A percentile compares a stretch with the other conserved stretches of the same genome.
Conservation (phyloP, 1,140 invertebrate genomes). For the Drosophila trapezifrons region DNA sequence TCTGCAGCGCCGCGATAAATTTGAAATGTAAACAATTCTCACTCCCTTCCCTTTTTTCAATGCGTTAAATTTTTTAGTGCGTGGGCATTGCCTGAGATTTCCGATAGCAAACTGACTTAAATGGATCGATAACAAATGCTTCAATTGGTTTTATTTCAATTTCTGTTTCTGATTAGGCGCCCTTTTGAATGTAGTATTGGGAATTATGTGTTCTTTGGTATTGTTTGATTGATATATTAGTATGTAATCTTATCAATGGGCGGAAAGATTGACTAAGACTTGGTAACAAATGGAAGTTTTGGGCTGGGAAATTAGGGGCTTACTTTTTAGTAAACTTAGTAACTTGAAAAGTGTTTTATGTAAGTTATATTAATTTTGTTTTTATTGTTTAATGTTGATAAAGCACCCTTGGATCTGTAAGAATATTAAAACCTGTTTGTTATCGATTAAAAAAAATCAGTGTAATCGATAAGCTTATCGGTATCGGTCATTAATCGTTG, state of each 20-base stretch:
- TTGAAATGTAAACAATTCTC: conserved; percentile 42
- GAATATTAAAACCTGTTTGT: background rate
- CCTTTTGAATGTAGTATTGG: conserved; percentile 1
- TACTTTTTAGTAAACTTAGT: background rate
- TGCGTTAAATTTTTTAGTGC: conserved; percentile 7
- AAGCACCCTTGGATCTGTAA: background rate
- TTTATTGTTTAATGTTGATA: background rate
- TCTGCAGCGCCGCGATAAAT: conserved; percentile 42
- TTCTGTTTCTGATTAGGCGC: conserved; percentile 1
- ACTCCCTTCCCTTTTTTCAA: background rate
- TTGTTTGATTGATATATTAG: conserved; percentile 16
- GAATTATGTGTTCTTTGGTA: conserved; percentile 16
- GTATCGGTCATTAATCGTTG: background rate
- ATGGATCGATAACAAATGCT: conserved; percentile 22
- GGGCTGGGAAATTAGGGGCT: background rate
- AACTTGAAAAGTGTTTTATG: background rate
- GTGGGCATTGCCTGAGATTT: conserved; percentile 5
- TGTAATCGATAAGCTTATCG: no score
- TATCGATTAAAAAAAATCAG: background rate
- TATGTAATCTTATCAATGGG: conserved; percentile 16
- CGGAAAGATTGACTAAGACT: background rate
- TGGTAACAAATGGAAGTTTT: background rate
- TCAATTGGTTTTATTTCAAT: conserved; percentile 30
- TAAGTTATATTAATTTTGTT: background rate
- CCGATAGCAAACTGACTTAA: conserved; percentile 13